Percentiles rank a stretch among this genome's conserved stretches.
Evolutionary conservation across 2,113 vertebrate species (phyloP).

Genomic region (Callithrix jacchus): DNA sequence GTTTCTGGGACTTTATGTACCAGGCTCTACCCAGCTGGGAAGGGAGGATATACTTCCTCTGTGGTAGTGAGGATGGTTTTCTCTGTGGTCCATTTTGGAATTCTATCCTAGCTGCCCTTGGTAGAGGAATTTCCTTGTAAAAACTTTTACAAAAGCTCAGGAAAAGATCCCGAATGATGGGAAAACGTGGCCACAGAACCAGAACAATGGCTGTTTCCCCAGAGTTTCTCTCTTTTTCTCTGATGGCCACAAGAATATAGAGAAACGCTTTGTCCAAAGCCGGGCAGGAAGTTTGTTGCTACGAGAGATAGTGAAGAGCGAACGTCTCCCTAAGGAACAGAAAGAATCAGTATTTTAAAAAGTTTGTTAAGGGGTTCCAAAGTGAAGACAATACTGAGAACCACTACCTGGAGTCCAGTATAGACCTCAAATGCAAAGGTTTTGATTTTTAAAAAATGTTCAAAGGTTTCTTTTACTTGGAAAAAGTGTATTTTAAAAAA

Average conservation of each 20-base stretch:
- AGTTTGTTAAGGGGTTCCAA: neutral
- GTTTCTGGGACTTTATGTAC: neutral
- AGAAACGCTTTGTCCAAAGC: neutral
- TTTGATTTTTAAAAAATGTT: neutral
- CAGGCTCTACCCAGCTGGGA: neutral
- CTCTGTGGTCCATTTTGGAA: neutral
- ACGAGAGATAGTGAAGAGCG: neutral
- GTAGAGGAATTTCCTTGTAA: neutral
- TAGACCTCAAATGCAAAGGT: neutral
- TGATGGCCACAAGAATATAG: neutral
- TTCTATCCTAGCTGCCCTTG: neutral
- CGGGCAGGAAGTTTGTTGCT: neutral
- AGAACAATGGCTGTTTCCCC: neutral
- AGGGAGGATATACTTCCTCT: neutral
- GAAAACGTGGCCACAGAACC: neutral
- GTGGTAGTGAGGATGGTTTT: neutral
- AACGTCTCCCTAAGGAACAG: neutral
- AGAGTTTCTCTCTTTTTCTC: neutral
- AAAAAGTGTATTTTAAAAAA: conserved; percentile 38
- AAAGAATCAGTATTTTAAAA: neutral
- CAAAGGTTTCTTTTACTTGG: conserved; percentile 35
- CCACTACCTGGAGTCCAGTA: neutral
- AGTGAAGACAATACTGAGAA: neutral
- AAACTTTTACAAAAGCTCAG: neutral
- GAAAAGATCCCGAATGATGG: neutral